Base-by-base conservation (phyloP, 2,888 invertebrate species). In the Hymenopus coronatus region DNA sequence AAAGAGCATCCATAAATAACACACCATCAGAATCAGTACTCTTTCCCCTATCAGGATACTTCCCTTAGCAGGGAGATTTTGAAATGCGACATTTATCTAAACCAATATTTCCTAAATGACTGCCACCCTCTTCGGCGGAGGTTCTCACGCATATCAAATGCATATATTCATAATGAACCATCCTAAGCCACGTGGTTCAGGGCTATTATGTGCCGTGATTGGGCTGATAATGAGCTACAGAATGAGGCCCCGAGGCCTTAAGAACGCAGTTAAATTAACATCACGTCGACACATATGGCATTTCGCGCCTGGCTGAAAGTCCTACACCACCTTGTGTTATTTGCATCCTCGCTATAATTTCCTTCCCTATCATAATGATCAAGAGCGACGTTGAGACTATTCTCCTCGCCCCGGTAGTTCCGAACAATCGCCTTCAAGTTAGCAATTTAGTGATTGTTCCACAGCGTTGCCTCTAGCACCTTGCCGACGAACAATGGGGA, bases 381-480 rank as follows among this genome's bases (percentile, higher is more conserved):
- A 70, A 6, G 54, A 70, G 25, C 54, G 54, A 70, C 54, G 54
- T 70, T 70, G 20, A 70, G 54, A 70, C 25, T 70, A 70, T 70
- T 70, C 54, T 70, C 54, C 20, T 20, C 54, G 54, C 54, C 54
- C 54, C 54, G 54, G 87, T 87, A 82, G 87, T 82, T 81, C 25
- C 70, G 87, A 87, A 87, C 87, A 87, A 87, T 87, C 82, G 40
- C 87, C 81, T 87, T 82, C 87, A 82, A 82, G 87, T 87, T 70
- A 87, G 87, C 87, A 87, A 87, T 87, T 87, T 82, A 87, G 33
- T 87, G 87, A 87, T 87, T 87, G 87, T 87, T 87, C 82, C 86
- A 28, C 25, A 20, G 86, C 86, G 70, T 28, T 81, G 86, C 86
- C 86, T 86, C 30, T 70, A 30, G 70, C 86, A 81, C 27, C 27